Percentiles rank a stretch among this genome's conserved stretches.
These are phyloP conservation scores for Caloenas nicobarica DNA, from an alignment of 2,113 vertebrate species.

Conservation along the genomic window DNA sequence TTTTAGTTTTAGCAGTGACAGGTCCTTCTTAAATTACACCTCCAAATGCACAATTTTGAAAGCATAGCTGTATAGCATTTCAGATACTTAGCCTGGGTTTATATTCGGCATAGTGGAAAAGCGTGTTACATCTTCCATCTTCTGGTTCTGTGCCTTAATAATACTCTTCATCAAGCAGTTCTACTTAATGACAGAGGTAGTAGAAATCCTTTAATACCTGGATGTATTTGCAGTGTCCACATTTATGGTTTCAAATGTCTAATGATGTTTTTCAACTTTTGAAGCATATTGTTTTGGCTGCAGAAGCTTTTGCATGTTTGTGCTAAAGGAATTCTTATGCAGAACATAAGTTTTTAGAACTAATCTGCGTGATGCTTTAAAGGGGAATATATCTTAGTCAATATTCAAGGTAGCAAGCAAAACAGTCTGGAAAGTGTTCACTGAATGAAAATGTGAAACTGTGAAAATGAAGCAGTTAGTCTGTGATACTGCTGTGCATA, in stretches of 20 bases:
- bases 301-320: not conserved
- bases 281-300: not conserved
- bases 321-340: not conserved
- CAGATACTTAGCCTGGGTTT: not conserved
- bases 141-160: not conserved
- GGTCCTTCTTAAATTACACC: not conserved
- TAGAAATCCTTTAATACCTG: not conserved
- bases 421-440: not conserved
- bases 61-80: not conserved
- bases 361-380: not conserved
- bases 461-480: not conserved
- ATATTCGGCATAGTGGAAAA: not conserved
- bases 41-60: not conserved
- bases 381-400: not conserved
- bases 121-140: not conserved
- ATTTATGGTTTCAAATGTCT: not conserved
- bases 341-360: conserved; percentile 8
- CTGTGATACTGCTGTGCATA: not conserved
- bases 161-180: not conserved
- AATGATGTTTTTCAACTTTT: not conserved
- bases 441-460: not conserved
- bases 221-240: not conserved
- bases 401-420: not conserved
- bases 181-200: not conserved
- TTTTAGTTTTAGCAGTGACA: not conserved